Percentiles rank a stretch among this genome's conserved stretches.
Conservation (phyloP, 1,140 invertebrate genomes). For the Pseudomyrmex flavicornis region DNA sequence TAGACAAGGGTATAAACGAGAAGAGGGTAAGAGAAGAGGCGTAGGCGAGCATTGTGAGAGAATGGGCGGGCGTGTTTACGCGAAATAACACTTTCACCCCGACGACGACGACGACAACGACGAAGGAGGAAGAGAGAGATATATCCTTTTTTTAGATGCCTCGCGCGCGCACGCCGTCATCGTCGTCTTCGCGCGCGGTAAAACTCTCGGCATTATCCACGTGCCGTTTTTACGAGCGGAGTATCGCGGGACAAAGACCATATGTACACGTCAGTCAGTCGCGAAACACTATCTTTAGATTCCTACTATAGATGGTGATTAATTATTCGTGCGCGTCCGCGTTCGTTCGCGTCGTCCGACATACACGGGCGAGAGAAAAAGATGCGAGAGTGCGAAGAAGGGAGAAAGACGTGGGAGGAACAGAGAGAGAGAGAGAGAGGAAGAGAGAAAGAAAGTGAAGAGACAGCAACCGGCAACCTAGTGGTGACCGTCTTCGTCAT, state of each 20-base stretch:
- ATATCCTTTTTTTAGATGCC: constrained; percentile 20
- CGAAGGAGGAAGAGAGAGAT: neutral
- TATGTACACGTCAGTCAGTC: constrained; percentile 59
- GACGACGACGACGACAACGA: too few species aligned
- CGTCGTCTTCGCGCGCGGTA: constrained; percentile 14
- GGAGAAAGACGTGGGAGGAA: too few species aligned
- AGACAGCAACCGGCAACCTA: constrained; percentile 34
- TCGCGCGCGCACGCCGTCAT: neutral
- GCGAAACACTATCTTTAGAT: constrained; percentile 62
- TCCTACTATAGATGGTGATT: constrained; percentile 62
- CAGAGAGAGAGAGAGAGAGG: too few species aligned
- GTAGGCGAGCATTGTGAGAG: neutral
- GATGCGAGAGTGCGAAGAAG: neutral
- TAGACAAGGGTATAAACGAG: neutral
- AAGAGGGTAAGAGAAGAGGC: neutral
- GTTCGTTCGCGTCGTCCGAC: constrained; percentile 40
- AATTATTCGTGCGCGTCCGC: constrained; percentile 59
- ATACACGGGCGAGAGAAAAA: neutral
- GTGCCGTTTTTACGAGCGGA: constrained; percentile 46
- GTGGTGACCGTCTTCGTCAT: constrained; percentile 43
- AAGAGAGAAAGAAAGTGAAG: neutral
- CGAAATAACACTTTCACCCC: constrained; percentile 35
- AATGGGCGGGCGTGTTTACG: constrained; percentile 25
- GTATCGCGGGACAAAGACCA: constrained; percentile 53
- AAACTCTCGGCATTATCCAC: constrained; percentile 54